Base-by-base conservation (phyloP, 2,113 vertebrate genomes). In the Platysternon megacephalum region DNA sequence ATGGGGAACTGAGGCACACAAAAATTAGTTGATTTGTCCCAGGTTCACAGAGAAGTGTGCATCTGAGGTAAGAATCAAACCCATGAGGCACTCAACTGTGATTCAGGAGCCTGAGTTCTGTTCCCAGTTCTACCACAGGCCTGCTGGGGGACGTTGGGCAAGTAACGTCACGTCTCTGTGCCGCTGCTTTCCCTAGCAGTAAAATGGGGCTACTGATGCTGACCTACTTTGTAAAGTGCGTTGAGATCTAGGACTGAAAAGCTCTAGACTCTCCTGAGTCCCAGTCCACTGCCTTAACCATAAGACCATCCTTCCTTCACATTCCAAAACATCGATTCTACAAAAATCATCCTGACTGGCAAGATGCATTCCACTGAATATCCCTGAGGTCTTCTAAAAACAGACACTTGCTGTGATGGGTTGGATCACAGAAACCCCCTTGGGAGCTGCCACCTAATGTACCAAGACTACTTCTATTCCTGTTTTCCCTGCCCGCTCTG, bases 221-320 rank as follows among this genome's bases (percentile, higher is more conserved):
- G 9, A 72, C 17, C 65, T 72, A 19, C n/a, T 39, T 72, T 72
- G 19, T 39, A 39, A 22, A 72, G 35, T 72, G n/a, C 19, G 5
- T 72, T 72, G 65, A 39, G 65, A n/a, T 39, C 2, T 72, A 72
- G n/a, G 65, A 21, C n/a, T 5, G 19, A 72, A 72, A 72, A 39
- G 19, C 17, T 39, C n/a, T 22, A 39, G 19, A 39, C 22, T 22
- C 65, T 72, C 8, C 56, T 61, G 56, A 61, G 56, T 32, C 11
- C 51, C 46, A 91, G 52, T 6, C 1, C 5, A 11, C 0, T 19
- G n/a, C 2, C 9, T 86, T 44, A 39, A 1, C 11, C 42, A 68
- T 21, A 44, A 55, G 52, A 1, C 39, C 79, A n/a, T 48, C 13
- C 5, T 0, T 58, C 19, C 16, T 44, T 7, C 16, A 28, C 42